phyloP scores from a whole-genome alignment of 1,140 invertebrate genomes.

The Spodoptera frugiperda region DNA sequence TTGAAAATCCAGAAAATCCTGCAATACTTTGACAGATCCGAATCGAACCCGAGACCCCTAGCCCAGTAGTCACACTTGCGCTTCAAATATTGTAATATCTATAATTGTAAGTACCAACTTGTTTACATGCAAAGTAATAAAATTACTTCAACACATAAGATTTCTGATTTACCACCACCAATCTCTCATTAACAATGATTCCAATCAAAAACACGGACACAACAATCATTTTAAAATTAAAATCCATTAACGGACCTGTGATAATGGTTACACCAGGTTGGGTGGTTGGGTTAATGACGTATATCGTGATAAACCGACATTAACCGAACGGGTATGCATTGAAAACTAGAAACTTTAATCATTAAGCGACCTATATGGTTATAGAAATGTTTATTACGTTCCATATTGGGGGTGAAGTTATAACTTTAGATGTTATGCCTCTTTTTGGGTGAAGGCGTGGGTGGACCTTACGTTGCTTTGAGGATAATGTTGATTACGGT shows the following conservation, averaged over 20 bases:
- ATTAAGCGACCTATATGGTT: constrained; percentile 8
- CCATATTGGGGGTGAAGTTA: constrained; percentile 6
- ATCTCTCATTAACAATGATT: no score
- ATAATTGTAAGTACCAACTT: no score
- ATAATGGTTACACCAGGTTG: neutral
- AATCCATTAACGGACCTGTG: constrained; percentile 1
- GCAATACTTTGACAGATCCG: no score
- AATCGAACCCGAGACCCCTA: no score
- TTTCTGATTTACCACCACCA: no score
- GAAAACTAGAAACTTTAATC: constrained; percentile 33
- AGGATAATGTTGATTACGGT: no score
- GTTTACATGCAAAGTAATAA: no score
- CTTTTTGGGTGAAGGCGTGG: neutral
- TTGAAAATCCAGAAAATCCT: no score
- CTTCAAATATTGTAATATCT: no score
- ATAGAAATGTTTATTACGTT: constrained; percentile 3
- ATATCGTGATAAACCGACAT: constrained; percentile 13
- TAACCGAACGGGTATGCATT: constrained; percentile 12
- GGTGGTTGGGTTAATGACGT: neutral
- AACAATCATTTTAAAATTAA: constrained; percentile 29
- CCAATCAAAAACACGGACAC: neutral
- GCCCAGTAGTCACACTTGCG: no score
- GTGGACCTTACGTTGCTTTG: no score
- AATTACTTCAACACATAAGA: no score
- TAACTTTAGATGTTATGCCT: neutral